Conservation (phyloP, 2,888 invertebrate species). For the Cordilura impudica region DNA sequence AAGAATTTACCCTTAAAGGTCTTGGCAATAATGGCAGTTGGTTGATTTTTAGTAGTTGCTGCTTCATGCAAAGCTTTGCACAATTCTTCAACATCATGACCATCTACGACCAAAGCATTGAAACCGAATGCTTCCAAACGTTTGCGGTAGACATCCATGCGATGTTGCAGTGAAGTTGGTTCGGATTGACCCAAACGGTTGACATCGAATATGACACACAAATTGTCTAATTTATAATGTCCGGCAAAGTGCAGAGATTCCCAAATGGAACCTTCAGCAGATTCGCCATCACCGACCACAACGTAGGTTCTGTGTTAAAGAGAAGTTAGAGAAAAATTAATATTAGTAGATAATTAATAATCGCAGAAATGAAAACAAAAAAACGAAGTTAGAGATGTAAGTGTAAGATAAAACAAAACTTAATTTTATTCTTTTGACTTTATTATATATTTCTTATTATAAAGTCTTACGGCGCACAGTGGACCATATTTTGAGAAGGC, state of each 20-base stretch:
- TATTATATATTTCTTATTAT: no score
- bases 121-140: constrained; percentile 94
- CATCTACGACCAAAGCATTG: constrained; percentile 95
- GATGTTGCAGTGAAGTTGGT: constrained; percentile 94
- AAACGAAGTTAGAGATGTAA: no score
- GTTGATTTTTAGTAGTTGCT: constrained; percentile 85
- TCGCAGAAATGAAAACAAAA: no score
- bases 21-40: constrained; percentile 96
- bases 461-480: no score
- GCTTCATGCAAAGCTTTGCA: constrained; percentile 93
- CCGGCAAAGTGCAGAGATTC: constrained; percentile 97
- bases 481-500: no score
- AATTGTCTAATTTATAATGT: constrained; percentile 96
- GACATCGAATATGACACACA: constrained; percentile 97
- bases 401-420: no score
- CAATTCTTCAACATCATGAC: constrained; percentile 95
- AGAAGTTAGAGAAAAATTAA: no score
- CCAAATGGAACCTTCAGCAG: constrained; percentile 99
- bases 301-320: constrained; percentile 88
- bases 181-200: constrained; percentile 99
- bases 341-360: no score
- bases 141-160: constrained; percentile 89
- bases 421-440: no score
- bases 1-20: constrained; percentile 96
- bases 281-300: constrained; percentile 98